Evolutionary conservation across 2,888 invertebrate genomes (phyloP), one percentile per base, ranked within the genome.

Genomic region (Drosophila seclusa): DNA sequence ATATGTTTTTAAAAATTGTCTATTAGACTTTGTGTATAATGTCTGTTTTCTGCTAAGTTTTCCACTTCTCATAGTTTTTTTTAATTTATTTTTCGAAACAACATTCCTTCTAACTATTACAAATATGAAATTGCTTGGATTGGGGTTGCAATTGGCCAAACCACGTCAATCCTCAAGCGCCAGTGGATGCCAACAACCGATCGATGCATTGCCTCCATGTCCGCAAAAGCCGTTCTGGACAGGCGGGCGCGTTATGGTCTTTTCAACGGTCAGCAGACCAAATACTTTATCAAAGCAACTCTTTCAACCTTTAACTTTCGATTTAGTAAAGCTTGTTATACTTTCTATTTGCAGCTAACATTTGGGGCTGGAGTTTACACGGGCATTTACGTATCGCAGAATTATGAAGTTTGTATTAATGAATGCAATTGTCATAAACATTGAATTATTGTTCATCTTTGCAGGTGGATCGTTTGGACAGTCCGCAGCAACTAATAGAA

Each of bases 391-490:
- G 88, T 96, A 68, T 94, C 94, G 73, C 96, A 96, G 93, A 96
- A 96, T 92, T 96, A 96, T 93, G 94, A 96, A 93, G 96, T 96
- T 93, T 92, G 73, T 57, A 7, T 0, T 8, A 21, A 42, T 13
- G 7, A 7, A 0, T 4, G 4, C 10, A 18, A 1, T 29, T 55
- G 6, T 11, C 21, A 42, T 27, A 13, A 13, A 0, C 11, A 60
- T 11, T n/a, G 16, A n/a, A 27, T 31, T 2, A 6, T 27, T 16
- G 2, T 10, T 10, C 13, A 1, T 6, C 10, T 4, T 34, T 94
- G 64, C 93, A 98, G 97, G 94, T 98, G 76, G 97, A 97, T 8
- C 95, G 96, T 91, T 96, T 98, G 8, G 97, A 98, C 93, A 96
- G 98, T 82, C 98, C 98, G 4, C 93, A 94, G 70, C 95, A 95